phyloP scores from a whole-genome alignment of 2,888 invertebrate genomes.

The Anagyrus pseudococci region DNA sequence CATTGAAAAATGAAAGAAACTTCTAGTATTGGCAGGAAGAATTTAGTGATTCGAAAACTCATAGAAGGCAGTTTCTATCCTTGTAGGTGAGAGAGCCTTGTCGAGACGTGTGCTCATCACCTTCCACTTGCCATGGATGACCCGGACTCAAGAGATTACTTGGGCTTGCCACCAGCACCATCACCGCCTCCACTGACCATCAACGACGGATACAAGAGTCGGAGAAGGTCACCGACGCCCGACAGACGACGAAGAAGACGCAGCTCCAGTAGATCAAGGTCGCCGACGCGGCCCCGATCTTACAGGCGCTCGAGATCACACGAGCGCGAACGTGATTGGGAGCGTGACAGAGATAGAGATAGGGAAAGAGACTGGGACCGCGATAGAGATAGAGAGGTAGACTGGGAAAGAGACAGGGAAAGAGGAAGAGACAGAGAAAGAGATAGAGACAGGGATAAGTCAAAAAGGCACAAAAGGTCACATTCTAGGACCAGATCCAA shows the following conservation, averaged over 20 bases:
- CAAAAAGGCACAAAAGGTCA: conserved; percentile 27
- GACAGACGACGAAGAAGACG: conserved; percentile 53
- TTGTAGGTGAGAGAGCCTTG: conserved; percentile 67
- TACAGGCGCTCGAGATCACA: conserved; percentile 45
- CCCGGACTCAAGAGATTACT: conserved; percentile 56
- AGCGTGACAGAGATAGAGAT: conserved; percentile 40
- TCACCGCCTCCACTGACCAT: conserved; percentile 53
- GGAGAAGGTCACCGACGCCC: conserved; percentile 41
- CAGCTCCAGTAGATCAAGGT: conserved; percentile 51
- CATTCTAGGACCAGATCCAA: conserved; percentile 41
- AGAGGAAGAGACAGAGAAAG: conserved; percentile 45
- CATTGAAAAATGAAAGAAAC: conserved; percentile 31
- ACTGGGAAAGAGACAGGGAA: conserved; percentile 34
- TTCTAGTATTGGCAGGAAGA: conserved; percentile 50
- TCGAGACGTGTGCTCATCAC: conserved; percentile 64
- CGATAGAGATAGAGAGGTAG: conserved; percentile 39
- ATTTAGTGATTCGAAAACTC: conserved; percentile 54
- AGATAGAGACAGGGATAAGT: conserved; percentile 24
- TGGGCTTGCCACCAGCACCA: conserved; percentile 54
- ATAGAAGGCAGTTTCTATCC: conserved; percentile 75
- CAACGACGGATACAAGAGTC: conserved; percentile 29
- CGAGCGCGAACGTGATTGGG: conserved; percentile 34
- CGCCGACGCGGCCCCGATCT: conserved; percentile 42
- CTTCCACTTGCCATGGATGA: conserved; percentile 63
- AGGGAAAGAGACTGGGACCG: conserved; percentile 32